These are phyloP conservation scores for Trachythela sp. DNA, from an alignment of 64 coral and sea anemone species.

Conservation along the genomic window DNA sequence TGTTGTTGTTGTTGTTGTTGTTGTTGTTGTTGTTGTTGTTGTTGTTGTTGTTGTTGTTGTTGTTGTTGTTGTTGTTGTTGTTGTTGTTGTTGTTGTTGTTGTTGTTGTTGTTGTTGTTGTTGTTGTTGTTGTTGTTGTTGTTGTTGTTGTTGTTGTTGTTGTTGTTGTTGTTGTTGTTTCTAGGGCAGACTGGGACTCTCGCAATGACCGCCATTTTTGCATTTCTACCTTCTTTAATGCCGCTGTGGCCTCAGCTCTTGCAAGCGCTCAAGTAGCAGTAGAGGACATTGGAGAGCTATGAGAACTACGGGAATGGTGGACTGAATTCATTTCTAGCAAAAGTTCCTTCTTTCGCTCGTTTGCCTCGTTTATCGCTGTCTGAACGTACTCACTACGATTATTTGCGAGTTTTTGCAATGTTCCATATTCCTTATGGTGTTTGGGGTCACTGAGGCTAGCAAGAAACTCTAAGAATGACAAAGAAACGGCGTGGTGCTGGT, in stretches of 20 bases:
- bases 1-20: too few species aligned
- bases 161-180: neutral
- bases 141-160: too few species aligned
- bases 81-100: too few species aligned
- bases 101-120: too few species aligned
- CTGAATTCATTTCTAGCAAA: neutral
- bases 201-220: neutral
- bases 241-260: neutral
- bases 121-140: too few species aligned
- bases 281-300: neutral
- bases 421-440: neutral
- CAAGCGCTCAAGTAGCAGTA: neutral
- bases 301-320: neutral
- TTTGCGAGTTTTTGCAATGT: neutral
- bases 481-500: neutral
- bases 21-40: too few species aligned
- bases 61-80: too few species aligned
- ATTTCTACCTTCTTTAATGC: neutral
- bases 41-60: too few species aligned
- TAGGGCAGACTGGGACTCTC: neutral
- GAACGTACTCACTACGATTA: slow-evolving; percentile 4
- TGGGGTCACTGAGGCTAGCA: neutral
- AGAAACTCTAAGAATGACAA: neutral
- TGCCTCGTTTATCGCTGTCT: slow-evolving; percentile 15
- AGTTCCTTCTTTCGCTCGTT: too few species aligned